Evolutionary conservation across 2,113 vertebrate species (phyloP).

Genomic region (Suricata suricatta): DNA sequence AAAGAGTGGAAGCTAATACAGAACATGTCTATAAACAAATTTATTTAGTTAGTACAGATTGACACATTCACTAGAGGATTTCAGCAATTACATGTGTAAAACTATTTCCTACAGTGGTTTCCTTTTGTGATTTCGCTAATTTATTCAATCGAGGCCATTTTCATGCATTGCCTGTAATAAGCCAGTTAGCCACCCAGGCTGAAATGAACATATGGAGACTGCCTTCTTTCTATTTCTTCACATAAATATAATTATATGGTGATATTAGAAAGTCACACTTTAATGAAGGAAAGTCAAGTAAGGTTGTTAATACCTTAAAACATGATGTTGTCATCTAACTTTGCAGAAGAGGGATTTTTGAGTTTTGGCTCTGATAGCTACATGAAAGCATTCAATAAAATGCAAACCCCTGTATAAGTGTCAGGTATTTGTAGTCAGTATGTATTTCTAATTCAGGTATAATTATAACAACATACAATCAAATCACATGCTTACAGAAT

Average conservation of each 20-base stretch:
- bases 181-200: slow-evolving; percentile 81
- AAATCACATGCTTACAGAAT: background rate
- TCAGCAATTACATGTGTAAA: slow-evolving; percentile 85
- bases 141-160: slow-evolving; percentile 86
- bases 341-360: slow-evolving; percentile 39
- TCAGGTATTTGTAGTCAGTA: background rate
- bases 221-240: slow-evolving; percentile 80
- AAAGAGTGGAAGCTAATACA: slow-evolving; percentile 87
- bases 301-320: slow-evolving; percentile 79
- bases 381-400: background rate
- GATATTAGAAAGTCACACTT: slow-evolving; percentile 79
- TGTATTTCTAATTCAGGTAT: background rate
- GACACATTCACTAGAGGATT: slow-evolving; percentile 87
- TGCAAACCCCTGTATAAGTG: background rate
- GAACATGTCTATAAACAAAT: slow-evolving; percentile 90
- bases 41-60: slow-evolving; percentile 89
- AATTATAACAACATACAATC: background rate
- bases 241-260: slow-evolving; percentile 81
- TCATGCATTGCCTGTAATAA: slow-evolving; percentile 80
- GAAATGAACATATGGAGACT: slow-evolving; percentile 74
- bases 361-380: background rate
- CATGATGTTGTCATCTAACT: slow-evolving; percentile 73
- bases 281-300: slow-evolving; percentile 79
- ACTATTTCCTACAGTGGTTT: slow-evolving; percentile 89
- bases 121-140: slow-evolving; percentile 89